Evolutionary conservation across 2,888 invertebrate species (phyloP).

Genomic region (Sisyra nigra): DNA sequence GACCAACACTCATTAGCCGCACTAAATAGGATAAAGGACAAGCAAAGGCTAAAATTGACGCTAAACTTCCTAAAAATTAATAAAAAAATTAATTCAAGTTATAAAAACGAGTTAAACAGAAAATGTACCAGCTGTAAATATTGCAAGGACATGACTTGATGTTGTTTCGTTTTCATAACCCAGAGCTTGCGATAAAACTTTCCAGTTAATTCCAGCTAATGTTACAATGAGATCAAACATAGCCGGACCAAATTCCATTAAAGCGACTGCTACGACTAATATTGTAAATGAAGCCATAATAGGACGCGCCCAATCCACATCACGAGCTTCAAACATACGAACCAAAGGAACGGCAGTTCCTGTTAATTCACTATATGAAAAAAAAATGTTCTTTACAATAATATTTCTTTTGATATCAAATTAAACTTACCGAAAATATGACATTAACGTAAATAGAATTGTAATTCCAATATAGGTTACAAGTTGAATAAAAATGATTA

Average conservation of each 20-base stretch:
- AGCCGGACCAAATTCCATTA: slow-evolving; percentile 41
- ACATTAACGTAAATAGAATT: slow-evolving; percentile 27
- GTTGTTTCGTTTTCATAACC: slow-evolving; percentile 41
- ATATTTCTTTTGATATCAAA: background rate
- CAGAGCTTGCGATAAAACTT: slow-evolving; percentile 40
- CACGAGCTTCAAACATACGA: slow-evolving; percentile 38
- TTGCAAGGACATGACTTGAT: slow-evolving; percentile 44
- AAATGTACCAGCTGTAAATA: slow-evolving; percentile 38
- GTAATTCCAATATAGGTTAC: slow-evolving; percentile 23
- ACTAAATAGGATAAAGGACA: slow-evolving; percentile 45
- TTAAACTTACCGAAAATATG: slow-evolving; percentile 25
- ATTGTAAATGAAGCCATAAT: slow-evolving; percentile 41
- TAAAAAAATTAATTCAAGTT: slow-evolving; percentile 5
- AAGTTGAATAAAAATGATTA: slow-evolving; percentile 21
- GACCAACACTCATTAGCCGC: slow-evolving; percentile 39
- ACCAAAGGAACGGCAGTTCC: slow-evolving; percentile 42
- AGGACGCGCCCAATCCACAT: slow-evolving; percentile 42
- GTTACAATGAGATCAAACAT: slow-evolving; percentile 36
- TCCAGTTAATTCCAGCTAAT: slow-evolving; percentile 43
- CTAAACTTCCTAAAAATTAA: slow-evolving; percentile 35
- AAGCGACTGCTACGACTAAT: slow-evolving; percentile 38
- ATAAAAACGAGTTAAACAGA: slow-evolving; percentile 1
- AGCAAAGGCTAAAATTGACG: slow-evolving; percentile 44
- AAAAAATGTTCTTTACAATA: background rate
- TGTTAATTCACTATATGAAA: slow-evolving; percentile 30